Evolutionary conservation across 1,140 invertebrate genomes (phyloP).

Genomic region (Hydropsyche tenuis): DNA sequence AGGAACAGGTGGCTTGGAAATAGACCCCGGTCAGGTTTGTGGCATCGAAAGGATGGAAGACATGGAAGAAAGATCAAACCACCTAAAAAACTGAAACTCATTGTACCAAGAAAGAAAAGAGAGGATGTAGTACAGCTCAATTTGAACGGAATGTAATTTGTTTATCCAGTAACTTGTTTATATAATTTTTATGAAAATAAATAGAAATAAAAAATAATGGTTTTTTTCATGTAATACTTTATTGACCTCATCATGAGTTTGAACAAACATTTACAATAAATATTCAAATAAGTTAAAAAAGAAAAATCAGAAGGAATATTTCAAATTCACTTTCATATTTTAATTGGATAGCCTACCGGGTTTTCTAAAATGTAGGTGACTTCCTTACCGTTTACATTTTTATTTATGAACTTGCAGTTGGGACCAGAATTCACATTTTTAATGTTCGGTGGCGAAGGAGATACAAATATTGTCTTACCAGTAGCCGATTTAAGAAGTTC

Average conservation of each 20-base stretch:
- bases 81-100: conserved; percentile 58
- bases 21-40: conserved; percentile 88
- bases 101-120: conserved; percentile 50
- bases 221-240: too few species aligned
- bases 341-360: conserved; percentile 62
- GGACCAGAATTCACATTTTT: conserved; percentile 53
- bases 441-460: conserved; percentile 51
- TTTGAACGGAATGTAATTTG: conserved; percentile 50
- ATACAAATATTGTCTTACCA: conserved; percentile 56
- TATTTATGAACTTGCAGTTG: conserved; percentile 75
- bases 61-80: conserved; percentile 86
- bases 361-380: conserved; percentile 78
- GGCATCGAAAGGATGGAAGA: conserved; percentile 89
- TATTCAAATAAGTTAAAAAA: conserved; percentile 23
- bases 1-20: conserved; percentile 84
- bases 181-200: too few species aligned
- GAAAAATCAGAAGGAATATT: background rate
- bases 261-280: too few species aligned
- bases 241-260: too few species aligned
- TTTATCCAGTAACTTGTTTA: too few species aligned
- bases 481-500: conserved; percentile 52
- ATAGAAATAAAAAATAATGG: too few species aligned
- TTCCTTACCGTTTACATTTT: conserved; percentile 63
- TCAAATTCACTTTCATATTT: background rate
- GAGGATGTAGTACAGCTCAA: conserved; percentile 30